Evolutionary conservation across 2,888 invertebrate genomes (phyloP), one percentile per base, ranked within the genome.

Genomic region (Callinectes sapidus): DNA sequence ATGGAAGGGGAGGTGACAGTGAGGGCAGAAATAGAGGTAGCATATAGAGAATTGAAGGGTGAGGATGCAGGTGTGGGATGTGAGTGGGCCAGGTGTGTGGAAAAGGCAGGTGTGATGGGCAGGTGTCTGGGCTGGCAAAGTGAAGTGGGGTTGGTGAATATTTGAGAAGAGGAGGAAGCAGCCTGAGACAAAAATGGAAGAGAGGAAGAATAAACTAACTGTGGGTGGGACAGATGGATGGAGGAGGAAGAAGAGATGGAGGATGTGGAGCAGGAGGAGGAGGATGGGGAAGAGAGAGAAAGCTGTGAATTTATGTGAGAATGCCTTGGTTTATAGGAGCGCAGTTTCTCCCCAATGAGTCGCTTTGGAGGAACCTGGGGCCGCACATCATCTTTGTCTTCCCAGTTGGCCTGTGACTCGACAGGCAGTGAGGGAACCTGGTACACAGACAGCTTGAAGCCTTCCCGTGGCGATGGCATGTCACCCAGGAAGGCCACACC

Each of bases 291-390:
- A 13, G 71, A 23, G 28, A 28, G 6, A 61, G 61, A 23, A 61
- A 23, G 61, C 61, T 61, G 61, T 16, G 28, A 28, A 71, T 90
- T n/a, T 39, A 28, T n/a, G 10, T 66, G 90, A 18, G 66, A 90
- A 10, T 91, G 91, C n/a, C 55, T 88, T 10, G 77, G 87, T 6
- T 86, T 61, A 10, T 23, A 39, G 10, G 28, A 87, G 18, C 90
- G 81, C 16, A 93, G 89, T 6, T 90, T 89, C n/a, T 93, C 93
- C 39, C 91, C 91, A 61, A 92, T 93, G 13, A 92, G 55, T 48
- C 89, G 93, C 87, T 94, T 94, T 14, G 94, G 94, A 48, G 94
- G 94, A 39, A 94, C 92, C 28, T 92, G 92, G n/a, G 94, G 94
- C 32, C 89, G 89, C 2, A 54, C 14, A 10, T 92, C 93, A 16